These are phyloP conservation scores for Drosophila tanythrix DNA, from an alignment of 2,888 invertebrate genomes.

Conservation along the genomic window DNA sequence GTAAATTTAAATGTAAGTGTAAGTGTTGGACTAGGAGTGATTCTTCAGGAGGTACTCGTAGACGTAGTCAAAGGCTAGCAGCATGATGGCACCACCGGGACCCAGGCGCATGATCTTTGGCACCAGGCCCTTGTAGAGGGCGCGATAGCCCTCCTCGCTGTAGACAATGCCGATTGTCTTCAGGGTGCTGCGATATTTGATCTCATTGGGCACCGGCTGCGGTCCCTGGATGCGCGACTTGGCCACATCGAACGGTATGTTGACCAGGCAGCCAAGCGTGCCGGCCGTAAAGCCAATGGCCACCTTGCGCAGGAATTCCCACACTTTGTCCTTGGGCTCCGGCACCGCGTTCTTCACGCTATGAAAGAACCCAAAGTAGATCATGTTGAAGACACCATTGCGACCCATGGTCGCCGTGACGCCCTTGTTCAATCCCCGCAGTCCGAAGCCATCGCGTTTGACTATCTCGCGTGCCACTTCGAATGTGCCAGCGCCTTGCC, in stretches of 20 bases:
- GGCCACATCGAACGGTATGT: constrained; percentile 98
- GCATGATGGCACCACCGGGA: constrained; percentile 97
- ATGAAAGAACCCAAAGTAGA: constrained; percentile 98
- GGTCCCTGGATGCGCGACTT: constrained; percentile 98
- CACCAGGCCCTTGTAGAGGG: constrained; percentile 95
- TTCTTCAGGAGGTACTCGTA: constrained; percentile 88
- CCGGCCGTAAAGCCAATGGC: constrained; percentile 95
- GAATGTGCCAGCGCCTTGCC: constrained; percentile 90
- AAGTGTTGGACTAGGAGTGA: constrained; percentile 28
- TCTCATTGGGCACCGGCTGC: constrained; percentile 89
- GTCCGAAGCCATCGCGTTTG: constrained; percentile 90
- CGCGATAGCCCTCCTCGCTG: constrained; percentile 94
- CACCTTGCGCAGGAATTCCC: constrained; percentile 91
- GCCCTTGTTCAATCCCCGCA: constrained; percentile 93
- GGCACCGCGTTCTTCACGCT: constrained; percentile 92
- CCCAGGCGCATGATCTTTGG: constrained; percentile 96
- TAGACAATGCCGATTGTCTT: constrained; percentile 91
- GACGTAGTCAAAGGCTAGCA: constrained; percentile 95
- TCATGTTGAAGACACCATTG: constrained; percentile 96
- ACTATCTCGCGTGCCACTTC: constrained; percentile 92
- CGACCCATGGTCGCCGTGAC: constrained; percentile 94
- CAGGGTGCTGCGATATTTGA: constrained; percentile 92
- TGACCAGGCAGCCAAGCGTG: constrained; percentile 92
- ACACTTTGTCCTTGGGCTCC: constrained; percentile 88
- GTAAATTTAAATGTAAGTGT: background rate